phyloP scores from a whole-genome alignment of 2,797 vertebrate species.

The Enteromius unitaeniatus region DNA sequence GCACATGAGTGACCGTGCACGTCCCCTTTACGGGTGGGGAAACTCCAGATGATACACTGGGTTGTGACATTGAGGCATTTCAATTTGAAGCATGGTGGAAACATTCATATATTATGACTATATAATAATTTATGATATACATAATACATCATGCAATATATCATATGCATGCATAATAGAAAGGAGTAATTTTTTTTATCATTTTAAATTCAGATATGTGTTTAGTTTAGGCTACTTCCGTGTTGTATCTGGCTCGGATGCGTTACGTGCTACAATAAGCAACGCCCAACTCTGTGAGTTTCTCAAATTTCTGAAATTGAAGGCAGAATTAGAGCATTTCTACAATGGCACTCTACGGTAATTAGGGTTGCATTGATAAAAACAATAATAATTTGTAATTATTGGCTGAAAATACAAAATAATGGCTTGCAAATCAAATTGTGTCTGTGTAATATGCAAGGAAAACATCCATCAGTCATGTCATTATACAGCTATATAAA shows the following conservation, averaged over 20 bases:
- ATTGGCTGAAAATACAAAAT: neutral
- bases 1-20: neutral
- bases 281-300: neutral
- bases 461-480: neutral
- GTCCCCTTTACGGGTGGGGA: neutral
- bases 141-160: neutral
- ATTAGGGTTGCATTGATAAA: neutral
- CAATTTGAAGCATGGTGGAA: neutral
- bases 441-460: neutral
- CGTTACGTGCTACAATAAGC: neutral
- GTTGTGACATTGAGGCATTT: no score
- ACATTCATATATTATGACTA: neutral
- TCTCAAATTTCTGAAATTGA: neutral
- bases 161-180: neutral
- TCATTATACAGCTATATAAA: neutral
- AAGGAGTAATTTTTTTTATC: neutral
- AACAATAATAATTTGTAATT: neutral
- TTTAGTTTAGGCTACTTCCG: neutral
- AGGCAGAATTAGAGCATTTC: neutral
- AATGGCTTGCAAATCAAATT: neutral
- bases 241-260: neutral
- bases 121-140: neutral
- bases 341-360: neutral
- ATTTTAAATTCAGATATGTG: neutral
- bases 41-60: neutral